phyloP scores from a whole-genome alignment of 2,797 vertebrate species.

The Oreochromis grahami region DNA sequence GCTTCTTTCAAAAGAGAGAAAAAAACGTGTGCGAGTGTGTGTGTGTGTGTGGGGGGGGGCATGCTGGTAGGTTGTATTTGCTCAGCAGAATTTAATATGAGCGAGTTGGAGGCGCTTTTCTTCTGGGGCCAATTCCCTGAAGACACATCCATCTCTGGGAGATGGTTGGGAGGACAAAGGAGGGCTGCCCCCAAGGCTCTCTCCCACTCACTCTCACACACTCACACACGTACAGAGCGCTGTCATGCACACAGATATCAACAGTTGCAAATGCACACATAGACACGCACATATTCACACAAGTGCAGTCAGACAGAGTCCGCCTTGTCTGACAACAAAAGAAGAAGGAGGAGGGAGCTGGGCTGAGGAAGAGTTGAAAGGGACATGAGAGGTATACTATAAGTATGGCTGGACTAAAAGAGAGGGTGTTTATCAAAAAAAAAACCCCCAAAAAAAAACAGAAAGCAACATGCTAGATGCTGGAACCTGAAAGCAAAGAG shows the following conservation, averaged over 20 bases:
- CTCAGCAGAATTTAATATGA: constrained; percentile 84
- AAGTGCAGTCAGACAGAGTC: constrained; percentile 71
- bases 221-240: constrained; percentile 3
- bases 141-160: constrained; percentile 81
- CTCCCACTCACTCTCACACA: neutral
- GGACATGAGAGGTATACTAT: constrained; percentile 39
- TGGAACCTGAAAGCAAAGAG: constrained; percentile 14
- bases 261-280: constrained; percentile 61
- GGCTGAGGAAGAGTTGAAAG: constrained; percentile 36
- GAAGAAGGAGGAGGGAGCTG: constrained; percentile 25
- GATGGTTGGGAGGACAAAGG: constrained; percentile 78
- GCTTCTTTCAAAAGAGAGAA: constrained; percentile 27
- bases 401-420: constrained; percentile 32
- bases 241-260: constrained; percentile 51
- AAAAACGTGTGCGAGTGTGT: neutral
- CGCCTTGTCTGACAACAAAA: constrained; percentile 73
- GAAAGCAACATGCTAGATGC: constrained; percentile 20
- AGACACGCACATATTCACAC: constrained; percentile 55
- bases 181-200: constrained; percentile 62
- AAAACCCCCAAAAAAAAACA: too few species aligned
- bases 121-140: constrained; percentile 73
- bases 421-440: constrained; percentile 38
- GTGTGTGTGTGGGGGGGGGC: neutral
- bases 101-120: constrained; percentile 72
- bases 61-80: constrained; percentile 74